Evolutionary conservation across 2,888 invertebrate genomes (phyloP).

Genomic region (Synanthedon tipuliformis): DNA sequence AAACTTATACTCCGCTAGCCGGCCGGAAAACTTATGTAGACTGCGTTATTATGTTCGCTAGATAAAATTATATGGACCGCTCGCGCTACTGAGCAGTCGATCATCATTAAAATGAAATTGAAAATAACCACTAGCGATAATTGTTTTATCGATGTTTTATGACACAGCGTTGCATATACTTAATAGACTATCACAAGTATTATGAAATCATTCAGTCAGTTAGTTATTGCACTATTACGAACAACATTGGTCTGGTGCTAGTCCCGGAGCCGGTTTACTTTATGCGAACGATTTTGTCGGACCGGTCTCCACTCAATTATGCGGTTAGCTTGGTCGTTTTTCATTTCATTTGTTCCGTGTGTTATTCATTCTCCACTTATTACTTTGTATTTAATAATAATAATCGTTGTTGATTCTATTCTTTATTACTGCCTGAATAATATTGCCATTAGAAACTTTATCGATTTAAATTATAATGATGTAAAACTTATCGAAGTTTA

Average conservation of each 20-base stretch:
- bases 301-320: neutral
- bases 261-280: neutral
- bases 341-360: neutral
- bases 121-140: neutral
- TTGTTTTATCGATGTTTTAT: neutral
- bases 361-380: neutral
- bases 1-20: slow-evolving; percentile 33
- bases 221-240: neutral
- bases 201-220: neutral
- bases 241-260: neutral
- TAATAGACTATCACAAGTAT: neutral
- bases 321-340: neutral
- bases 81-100: neutral
- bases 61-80: neutral
- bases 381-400: too few species aligned
- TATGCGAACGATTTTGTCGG: neutral
- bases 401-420: neutral
- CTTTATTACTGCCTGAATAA: neutral
- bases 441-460: neutral
- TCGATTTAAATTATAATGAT: too few species aligned
- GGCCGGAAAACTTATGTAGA: slow-evolving; percentile 40
- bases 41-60: neutral
- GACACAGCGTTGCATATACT: neutral
- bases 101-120: neutral
- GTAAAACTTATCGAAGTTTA: too few species aligned